Evolutionary conservation across 1,140 invertebrate genomes (phyloP), one percentile per base, ranked within the genome.

Genomic region (Magallana angulata): DNA sequence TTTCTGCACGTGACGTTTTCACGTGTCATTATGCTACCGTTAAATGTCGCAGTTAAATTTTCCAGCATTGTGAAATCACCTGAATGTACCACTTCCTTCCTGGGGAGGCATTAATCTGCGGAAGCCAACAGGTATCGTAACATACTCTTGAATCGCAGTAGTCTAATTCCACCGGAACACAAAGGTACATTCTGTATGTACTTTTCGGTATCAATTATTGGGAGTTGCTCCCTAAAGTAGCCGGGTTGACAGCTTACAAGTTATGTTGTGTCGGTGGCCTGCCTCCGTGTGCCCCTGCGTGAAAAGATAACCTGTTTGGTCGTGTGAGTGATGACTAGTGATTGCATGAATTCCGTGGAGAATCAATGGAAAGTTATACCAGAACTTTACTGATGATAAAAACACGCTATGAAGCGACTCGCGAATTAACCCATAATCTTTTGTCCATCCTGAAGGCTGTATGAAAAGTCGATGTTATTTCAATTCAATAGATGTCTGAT

Each of bases 1-100:
- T 76, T 76, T 30, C 30, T 76, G 68, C 68, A 76, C 18, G 68
- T 76, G 24, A 30, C 14, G 30, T 76, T 76, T 76, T 36, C 68
- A 76, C 11, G 24, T 30, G 24, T 76, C 12, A 76, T 48, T 30
- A 76, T 30, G 24, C 68, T 76, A 76, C 4, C 14, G 36, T 76
- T 76, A 24, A 30, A 76, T 11, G 36, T 9, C 24, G 18, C 36
- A 9, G 68, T 24, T 11, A 76, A 7, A 30, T 76, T 30, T 36
- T 24, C 24, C 18, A 36, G 24, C 68, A 36, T 76, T 2, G 8
- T 24, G 7, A 24, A 76, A 30, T 76, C 68, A 36, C 36, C 36
- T 30, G 12, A 36, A 36, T 12, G 36, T 30, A 76, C 64, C 1
- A 76, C 24, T 30, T 76, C 8, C 68, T 30, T 16, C 14, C 14